These are phyloP conservation scores for Drosophila arawakana DNA, from an alignment of 1,140 invertebrate genomes.

Conservation along the genomic window DNA sequence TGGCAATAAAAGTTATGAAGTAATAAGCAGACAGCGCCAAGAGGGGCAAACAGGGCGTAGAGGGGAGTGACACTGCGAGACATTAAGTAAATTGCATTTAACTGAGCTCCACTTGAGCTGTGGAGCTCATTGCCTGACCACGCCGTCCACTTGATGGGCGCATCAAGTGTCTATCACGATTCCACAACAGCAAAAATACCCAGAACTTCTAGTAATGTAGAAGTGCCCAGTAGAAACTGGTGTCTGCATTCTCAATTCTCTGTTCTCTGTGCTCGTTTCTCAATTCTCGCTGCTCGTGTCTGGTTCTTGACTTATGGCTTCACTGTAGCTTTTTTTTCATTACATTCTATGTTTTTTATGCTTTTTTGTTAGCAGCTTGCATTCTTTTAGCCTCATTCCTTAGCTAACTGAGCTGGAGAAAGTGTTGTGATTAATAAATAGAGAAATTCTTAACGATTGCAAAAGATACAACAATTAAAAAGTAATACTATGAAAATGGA, in stretches of 20 bases:
- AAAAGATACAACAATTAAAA: neutral
- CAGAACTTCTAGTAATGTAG: neutral
- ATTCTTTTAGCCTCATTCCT: constrained; percentile 27
- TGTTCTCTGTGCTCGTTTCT: neutral
- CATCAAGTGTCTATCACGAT: constrained; percentile 46
- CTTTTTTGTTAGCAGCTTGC: constrained; percentile 17
- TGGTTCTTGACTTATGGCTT: constrained; percentile 16
- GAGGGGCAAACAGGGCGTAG: neutral
- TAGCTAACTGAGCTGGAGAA: neutral
- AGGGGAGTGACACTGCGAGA: constrained; percentile 7
- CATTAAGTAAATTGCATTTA: constrained; percentile 63
- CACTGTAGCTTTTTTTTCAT: neutral
- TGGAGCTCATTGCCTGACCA: neutral
- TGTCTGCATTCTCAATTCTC: constrained; percentile 8
- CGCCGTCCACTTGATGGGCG: constrained; percentile 20
- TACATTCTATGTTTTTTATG: constrained; percentile 2
- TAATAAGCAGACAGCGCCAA: constrained; percentile 47
- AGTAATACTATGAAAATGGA: neutral
- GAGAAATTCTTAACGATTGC: too few relatives aligned
- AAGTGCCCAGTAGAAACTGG: neutral
- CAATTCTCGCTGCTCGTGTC: constrained; percentile 8
- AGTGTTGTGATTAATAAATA: constrained; percentile 9
- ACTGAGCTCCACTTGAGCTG: constrained; percentile 31
- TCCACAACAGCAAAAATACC: constrained; percentile 1
- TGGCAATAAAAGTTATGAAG: constrained; percentile 76